phyloP scores from a whole-genome alignment of 1,140 invertebrate species.

The Limonius californicus region DNA sequence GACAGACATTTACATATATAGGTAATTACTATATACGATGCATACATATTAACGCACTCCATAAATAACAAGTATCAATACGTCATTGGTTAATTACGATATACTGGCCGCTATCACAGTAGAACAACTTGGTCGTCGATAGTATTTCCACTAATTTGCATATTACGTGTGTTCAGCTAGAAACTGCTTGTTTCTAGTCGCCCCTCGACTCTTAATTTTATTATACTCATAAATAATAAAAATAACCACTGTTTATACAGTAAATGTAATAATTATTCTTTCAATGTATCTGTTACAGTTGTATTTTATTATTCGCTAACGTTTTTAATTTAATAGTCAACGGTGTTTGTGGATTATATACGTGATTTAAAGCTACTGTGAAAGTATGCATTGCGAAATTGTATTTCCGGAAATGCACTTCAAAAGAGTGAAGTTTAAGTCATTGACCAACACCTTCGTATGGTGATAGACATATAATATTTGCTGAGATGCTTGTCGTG shows the following conservation, averaged over 20 bases:
- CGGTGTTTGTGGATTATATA: no score
- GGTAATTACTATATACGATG: not conserved
- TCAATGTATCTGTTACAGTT: not conserved
- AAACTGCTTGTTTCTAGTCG: not conserved
- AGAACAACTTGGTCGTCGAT: not conserved
- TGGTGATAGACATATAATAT: no score
- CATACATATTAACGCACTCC: conserved; percentile 23
- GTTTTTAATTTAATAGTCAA: not conserved
- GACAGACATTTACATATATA: not conserved
- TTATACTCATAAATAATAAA: not conserved
- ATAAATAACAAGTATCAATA: conserved; percentile 36
- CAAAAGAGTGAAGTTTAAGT: no score
- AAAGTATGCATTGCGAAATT: no score
- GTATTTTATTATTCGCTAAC: not conserved
- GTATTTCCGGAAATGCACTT: no score
- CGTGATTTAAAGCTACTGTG: no score
- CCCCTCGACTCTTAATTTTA: not conserved
- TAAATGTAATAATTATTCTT: not conserved
- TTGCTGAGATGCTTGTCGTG: no score
- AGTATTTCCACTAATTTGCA: conserved; percentile 3
- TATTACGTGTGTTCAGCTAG: not conserved
- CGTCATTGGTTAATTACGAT: conserved; percentile 37
- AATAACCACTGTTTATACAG: not conserved
- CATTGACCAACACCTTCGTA: no score
- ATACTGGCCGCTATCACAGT: conserved; percentile 9